These are phyloP conservation scores for Plotosus lineatus DNA, from an alignment of 2,113 vertebrate genomes.

Conservation along the genomic window DNA sequence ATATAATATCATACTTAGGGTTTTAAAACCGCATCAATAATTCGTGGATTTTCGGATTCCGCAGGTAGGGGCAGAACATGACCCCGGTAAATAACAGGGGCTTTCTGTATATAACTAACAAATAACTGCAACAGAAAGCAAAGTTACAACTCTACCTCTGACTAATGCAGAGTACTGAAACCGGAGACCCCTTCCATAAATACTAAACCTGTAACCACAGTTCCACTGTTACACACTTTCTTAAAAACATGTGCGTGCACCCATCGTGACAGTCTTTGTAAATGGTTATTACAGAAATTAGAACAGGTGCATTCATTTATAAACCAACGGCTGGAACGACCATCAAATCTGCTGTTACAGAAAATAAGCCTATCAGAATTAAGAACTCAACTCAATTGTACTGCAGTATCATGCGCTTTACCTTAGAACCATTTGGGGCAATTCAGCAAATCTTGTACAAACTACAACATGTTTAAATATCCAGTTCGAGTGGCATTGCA, in stretches of 20 bases:
- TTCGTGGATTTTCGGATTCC: too few species aligned
- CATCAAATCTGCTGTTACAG: background rate
- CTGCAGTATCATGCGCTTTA: background rate
- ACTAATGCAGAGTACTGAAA: background rate
- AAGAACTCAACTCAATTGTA: background rate
- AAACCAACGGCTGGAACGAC: background rate
- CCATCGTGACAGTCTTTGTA: background rate
- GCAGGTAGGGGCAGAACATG: too few species aligned
- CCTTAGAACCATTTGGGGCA: background rate
- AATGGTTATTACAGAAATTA: background rate
- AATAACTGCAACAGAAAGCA: too few species aligned
- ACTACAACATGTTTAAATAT: background rate
- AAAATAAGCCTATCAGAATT: background rate
- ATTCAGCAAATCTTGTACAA: background rate
- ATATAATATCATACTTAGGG: too few species aligned
- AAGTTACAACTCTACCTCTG: too few species aligned
- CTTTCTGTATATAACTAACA: too few species aligned
- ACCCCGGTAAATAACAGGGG: too few species aligned
- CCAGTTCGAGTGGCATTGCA: background rate
- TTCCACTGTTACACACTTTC: background rate
- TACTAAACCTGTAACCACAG: background rate
- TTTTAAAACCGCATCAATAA: too few species aligned
- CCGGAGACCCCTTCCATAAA: background rate
- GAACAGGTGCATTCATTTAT: too few species aligned
- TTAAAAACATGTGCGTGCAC: background rate